phyloP scores from a whole-genome alignment of 2,113 vertebrate species.

The Machaerirhynchus nigripectus region DNA sequence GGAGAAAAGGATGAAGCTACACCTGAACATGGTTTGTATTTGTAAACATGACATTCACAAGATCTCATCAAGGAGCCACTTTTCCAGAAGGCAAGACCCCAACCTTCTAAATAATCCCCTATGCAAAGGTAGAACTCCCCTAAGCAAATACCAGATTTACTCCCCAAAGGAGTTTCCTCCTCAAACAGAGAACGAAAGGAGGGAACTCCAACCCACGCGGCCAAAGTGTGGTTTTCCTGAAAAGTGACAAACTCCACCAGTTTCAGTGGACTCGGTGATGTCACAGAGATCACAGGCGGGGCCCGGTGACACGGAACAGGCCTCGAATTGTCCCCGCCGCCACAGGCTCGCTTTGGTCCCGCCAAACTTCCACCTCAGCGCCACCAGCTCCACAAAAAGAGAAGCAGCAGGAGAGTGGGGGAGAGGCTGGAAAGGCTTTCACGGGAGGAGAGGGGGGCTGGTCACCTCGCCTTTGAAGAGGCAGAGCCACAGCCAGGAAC shows the following conservation, averaged over 20 bases:
- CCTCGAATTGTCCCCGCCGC: neutral
- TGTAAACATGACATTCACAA: rapidly evolving
- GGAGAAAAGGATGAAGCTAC: neutral
- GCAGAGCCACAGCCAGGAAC: neutral
- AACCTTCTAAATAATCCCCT: neutral
- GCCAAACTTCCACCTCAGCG: neutral
- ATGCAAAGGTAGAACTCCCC: neutral
- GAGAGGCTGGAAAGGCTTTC: slow-evolving; percentile 10
- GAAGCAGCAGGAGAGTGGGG: neutral
- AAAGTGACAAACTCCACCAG: neutral
- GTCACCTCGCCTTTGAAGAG: neutral
- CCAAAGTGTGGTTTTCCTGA: neutral
- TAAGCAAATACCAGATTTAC: neutral
- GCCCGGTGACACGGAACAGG: neutral
- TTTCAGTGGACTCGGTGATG: neutral
- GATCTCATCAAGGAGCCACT: neutral
- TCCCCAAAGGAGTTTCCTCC: rapidly evolving
- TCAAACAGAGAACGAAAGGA: neutral
- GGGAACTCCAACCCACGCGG: neutral
- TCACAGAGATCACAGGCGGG: neutral
- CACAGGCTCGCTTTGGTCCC: neutral
- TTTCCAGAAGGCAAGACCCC: neutral
- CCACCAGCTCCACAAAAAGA: neutral
- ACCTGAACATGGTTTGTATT: neutral
- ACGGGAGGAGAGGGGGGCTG: neutral